Conservation (phyloP, 2,113 vertebrate species). For the Limanda limanda region DNA sequence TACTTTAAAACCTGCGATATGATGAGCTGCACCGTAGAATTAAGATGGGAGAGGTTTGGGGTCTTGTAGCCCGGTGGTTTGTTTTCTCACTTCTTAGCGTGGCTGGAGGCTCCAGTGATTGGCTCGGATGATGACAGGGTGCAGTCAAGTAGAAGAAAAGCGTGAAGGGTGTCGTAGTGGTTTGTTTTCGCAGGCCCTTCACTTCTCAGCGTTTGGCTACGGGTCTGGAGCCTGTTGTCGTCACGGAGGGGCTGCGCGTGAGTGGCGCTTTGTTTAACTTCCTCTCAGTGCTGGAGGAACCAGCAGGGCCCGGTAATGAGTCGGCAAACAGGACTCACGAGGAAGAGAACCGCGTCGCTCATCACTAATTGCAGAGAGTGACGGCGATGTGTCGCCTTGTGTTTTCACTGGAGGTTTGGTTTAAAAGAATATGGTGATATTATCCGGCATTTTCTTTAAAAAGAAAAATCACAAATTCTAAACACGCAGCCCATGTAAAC, state of each 20-base stretch:
- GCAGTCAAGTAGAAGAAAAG: slow-evolving; percentile 64
- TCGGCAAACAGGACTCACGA: slow-evolving; percentile 80
- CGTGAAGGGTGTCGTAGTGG: slow-evolving; percentile 72
- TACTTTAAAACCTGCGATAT: slow-evolving; percentile 7
- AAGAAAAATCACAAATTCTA: background rate
- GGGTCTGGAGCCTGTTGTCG: slow-evolving; percentile 73
- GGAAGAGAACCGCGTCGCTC: slow-evolving; percentile 59
- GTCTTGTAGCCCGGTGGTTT: slow-evolving; percentile 51
- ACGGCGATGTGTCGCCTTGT: slow-evolving; percentile 32
- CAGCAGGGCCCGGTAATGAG: slow-evolving; percentile 82
- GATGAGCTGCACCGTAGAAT: slow-evolving; percentile 33
- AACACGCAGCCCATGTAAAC: slow-evolving; percentile 1
- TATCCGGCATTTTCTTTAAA: background rate
- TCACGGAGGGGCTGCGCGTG: slow-evolving; percentile 68
- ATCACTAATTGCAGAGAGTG: slow-evolving; percentile 71
- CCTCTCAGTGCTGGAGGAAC: slow-evolving; percentile 81
- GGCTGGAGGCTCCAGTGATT: slow-evolving; percentile 38
- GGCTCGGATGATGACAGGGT: slow-evolving; percentile 61
- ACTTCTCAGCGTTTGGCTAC: slow-evolving; percentile 73
- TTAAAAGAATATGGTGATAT: background rate
- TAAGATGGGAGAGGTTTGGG: slow-evolving; percentile 39
- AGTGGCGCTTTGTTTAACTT: slow-evolving; percentile 83
- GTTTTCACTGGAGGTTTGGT: slow-evolving; percentile 5
- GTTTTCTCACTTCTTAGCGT: slow-evolving; percentile 59
- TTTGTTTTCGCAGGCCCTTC: slow-evolving; percentile 80